phyloP scores from a whole-genome alignment of 2,888 invertebrate species.

The Liposcelis brunnea region DNA sequence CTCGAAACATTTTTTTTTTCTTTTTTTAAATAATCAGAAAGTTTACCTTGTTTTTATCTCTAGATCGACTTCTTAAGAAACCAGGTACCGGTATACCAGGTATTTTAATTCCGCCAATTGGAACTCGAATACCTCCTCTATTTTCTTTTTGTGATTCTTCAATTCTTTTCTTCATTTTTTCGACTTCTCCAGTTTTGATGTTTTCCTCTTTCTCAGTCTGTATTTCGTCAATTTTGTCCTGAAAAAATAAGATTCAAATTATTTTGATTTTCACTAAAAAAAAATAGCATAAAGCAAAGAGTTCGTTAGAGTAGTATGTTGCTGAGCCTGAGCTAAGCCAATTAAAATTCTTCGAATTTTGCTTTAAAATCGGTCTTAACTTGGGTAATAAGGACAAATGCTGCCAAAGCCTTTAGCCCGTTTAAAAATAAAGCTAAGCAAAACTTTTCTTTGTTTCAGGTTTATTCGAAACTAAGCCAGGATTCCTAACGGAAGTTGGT shows the following conservation, averaged over 20 bases:
- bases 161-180: slow-evolving; percentile 55
- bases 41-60: slow-evolving; percentile 50
- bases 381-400: no score
- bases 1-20: slow-evolving; percentile 6
- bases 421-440: no score
- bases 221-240: slow-evolving; percentile 26
- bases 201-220: slow-evolving; percentile 36
- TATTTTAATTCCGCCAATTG: slow-evolving; percentile 76
- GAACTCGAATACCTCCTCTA: slow-evolving; percentile 31
- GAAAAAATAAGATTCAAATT: neutral
- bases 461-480: no score
- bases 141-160: slow-evolving; percentile 40
- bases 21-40: slow-evolving; percentile 16
- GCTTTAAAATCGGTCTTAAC: no score
- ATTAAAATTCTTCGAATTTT: neutral
- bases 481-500: no score
- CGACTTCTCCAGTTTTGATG: slow-evolving; percentile 46
- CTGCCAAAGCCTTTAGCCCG: no score
- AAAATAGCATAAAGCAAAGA: neutral
- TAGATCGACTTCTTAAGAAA: slow-evolving; percentile 61
- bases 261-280: neutral
- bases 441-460: no score
- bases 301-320: neutral
- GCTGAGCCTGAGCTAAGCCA: neutral
- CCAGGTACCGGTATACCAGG: slow-evolving; percentile 77